Evolutionary conservation across 2,888 invertebrate genomes (phyloP).

Genomic region (Fabriciana adippe): DNA sequence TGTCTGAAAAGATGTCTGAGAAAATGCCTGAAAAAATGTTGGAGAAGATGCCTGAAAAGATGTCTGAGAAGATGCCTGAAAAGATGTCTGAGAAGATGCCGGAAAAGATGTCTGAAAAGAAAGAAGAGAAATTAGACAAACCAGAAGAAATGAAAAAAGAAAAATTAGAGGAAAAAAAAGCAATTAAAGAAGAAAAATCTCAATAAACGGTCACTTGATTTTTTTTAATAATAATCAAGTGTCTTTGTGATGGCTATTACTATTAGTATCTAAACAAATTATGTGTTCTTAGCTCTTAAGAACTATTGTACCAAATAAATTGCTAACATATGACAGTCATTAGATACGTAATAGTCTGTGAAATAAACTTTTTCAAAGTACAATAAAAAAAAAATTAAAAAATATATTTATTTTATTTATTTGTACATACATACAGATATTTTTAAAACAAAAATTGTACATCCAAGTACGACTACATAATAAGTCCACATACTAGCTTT

Average conservation of each 20-base stretch:
- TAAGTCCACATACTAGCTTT: no score
- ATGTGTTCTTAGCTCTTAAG: constrained; percentile 40
- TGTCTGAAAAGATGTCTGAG: constrained; percentile 34
- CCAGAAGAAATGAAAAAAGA: constrained; percentile 39
- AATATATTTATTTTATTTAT: background rate
- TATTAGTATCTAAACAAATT: constrained; percentile 32
- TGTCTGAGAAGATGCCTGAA: constrained; percentile 36
- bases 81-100: constrained; percentile 33
- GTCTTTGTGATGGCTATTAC: constrained; percentile 17
- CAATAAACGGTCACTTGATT: constrained; percentile 20
- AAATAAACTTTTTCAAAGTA: constrained; percentile 16
- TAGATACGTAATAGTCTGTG: constrained; percentile 16
- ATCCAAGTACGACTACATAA: no score
- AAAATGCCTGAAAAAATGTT: constrained; percentile 44
- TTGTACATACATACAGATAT: background rate
- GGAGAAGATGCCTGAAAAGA: constrained; percentile 41
- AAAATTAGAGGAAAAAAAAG: constrained; percentile 28
- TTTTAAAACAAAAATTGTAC: no score
- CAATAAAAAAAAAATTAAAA: constrained; percentile 19
- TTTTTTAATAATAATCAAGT: constrained; percentile 12
- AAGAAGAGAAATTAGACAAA: constrained; percentile 44
- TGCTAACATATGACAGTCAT: constrained; percentile 14
- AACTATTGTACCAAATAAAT: constrained; percentile 75
- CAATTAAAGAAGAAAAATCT: constrained; percentile 31
- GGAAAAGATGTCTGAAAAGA: constrained; percentile 37